Conservation (phyloP, 1,140 invertebrate genomes). For the Psix sp. region DNA sequence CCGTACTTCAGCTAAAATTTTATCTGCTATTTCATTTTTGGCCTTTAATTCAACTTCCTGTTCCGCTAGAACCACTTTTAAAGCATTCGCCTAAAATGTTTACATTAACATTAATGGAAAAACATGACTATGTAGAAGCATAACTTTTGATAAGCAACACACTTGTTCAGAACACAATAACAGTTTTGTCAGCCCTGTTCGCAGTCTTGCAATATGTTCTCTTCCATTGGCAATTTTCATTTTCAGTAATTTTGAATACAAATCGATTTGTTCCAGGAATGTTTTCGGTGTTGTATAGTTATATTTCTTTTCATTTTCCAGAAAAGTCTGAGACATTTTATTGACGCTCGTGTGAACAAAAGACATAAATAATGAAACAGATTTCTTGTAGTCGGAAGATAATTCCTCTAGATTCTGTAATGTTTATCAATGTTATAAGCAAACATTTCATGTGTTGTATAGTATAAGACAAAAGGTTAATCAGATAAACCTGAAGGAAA, state of each 20-base stretch:
- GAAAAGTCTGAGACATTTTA: constrained; percentile 88
- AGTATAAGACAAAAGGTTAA: constrained; percentile 9
- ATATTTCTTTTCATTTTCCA: constrained; percentile 91
- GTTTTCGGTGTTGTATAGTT: constrained; percentile 98
- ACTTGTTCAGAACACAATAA: constrained; percentile 89
- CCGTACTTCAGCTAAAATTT: constrained; percentile 92
- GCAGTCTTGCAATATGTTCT: constrained; percentile 86
- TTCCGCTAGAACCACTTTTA: constrained; percentile 87
- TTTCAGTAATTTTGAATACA: constrained; percentile 89
- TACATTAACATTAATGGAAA: background rate
- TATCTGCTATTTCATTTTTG: constrained; percentile 93
- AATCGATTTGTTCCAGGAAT: constrained; percentile 94
- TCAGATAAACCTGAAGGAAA: constrained; percentile 81
- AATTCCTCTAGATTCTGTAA: constrained; percentile 65
- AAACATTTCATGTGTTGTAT: background rate
- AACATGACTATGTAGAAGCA: background rate
- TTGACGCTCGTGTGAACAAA: constrained; percentile 93
- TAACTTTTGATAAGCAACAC: background rate
- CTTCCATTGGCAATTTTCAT: constrained; percentile 88
- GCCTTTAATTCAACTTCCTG: constrained; percentile 92
- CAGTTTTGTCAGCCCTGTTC: constrained; percentile 92
- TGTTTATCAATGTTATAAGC: constrained; percentile 11
- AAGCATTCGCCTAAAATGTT: constrained; percentile 79
- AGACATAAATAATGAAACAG: constrained; percentile 93
- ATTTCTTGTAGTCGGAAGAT: constrained; percentile 54